phyloP scores from a whole-genome alignment of 2,888 invertebrate species.

The Ceramica pisi region DNA sequence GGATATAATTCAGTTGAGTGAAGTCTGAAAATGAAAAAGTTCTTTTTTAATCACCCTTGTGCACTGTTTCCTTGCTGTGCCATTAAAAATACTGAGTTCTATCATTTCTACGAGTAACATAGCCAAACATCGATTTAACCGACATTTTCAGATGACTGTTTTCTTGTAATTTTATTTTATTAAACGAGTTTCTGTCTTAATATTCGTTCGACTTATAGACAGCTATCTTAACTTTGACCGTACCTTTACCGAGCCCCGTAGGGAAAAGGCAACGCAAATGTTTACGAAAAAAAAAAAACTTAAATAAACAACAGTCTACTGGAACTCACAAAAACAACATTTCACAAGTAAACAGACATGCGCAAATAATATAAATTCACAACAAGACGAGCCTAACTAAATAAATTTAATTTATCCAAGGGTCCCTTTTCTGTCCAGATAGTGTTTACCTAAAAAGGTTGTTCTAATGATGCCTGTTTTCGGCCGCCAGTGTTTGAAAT shows the following conservation, averaged over 20 bases:
- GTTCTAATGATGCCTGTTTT: slow-evolving; percentile 64
- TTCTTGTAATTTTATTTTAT: too few species aligned
- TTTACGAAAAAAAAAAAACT: background rate
- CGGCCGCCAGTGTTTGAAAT: slow-evolving; percentile 27
- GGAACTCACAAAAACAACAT: slow-evolving; percentile 1
- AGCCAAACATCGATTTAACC: too few species aligned
- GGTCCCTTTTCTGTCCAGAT: slow-evolving; percentile 25
- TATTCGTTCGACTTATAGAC: background rate
- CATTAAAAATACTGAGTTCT: background rate
- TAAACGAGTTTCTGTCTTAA: too few species aligned
- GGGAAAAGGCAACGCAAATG: background rate
- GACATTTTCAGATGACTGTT: too few species aligned
- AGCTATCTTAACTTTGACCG: background rate
- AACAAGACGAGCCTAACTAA: slow-evolving; percentile 33
- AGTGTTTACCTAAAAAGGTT: slow-evolving; percentile 61
- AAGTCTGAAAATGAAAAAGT: background rate
- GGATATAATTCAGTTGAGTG: background rate
- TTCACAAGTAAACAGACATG: slow-evolving; percentile 10
- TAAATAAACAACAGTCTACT: background rate
- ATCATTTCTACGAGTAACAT: too few species aligned
- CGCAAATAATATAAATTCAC: slow-evolving; percentile 34
- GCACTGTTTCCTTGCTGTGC: background rate
- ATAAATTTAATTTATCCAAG: slow-evolving; percentile 55
- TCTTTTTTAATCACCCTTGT: too few species aligned
- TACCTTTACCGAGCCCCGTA: background rate